Evolutionary conservation across 2,888 invertebrate species (phyloP).

Genomic region (Charanyca ferruginea): DNA sequence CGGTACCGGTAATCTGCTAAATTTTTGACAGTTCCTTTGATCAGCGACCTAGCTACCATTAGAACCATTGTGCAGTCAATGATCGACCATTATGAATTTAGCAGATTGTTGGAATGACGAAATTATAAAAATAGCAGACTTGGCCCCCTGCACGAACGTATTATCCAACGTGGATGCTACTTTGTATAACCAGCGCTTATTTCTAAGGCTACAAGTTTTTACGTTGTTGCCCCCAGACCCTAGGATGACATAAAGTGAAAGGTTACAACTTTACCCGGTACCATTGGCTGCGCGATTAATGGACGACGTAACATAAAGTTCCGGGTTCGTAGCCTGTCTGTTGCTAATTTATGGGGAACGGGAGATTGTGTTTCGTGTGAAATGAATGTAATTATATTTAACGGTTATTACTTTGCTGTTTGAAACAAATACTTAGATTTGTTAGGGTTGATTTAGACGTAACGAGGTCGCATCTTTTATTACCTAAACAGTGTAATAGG

Average conservation of each 20-base stretch:
- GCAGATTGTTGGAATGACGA: too few species aligned
- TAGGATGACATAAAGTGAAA: constrained; percentile 54
- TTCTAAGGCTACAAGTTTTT: constrained; percentile 28
- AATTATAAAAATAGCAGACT: too few species aligned
- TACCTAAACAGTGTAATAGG: not conserved
- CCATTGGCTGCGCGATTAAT: constrained; percentile 50
- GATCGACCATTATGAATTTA: too few species aligned
- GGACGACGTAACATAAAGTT: constrained; percentile 55
- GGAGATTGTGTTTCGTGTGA: constrained; percentile 51
- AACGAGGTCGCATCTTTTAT: not conserved
- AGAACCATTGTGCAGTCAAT: too few species aligned
- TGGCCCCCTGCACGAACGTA: constrained; percentile 25
- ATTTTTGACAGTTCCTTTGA: too few species aligned
- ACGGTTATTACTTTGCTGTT: constrained; percentile 23
- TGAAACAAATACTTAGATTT: constrained; percentile 8
- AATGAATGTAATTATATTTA: constrained; percentile 48
- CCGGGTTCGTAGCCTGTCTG: constrained; percentile 59
- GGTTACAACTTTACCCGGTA: constrained; percentile 55
- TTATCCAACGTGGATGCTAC: constrained; percentile 24
- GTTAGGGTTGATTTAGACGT: constrained; percentile 3
- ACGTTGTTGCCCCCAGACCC: constrained; percentile 34
- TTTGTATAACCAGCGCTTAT: constrained; percentile 10
- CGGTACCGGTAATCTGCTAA: too few species aligned
- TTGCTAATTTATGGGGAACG: constrained; percentile 53
- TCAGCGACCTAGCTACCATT: too few species aligned